phyloP scores from a whole-genome alignment of 92 coral and sea anemone species.

The Chrysogorgia sp. region DNA sequence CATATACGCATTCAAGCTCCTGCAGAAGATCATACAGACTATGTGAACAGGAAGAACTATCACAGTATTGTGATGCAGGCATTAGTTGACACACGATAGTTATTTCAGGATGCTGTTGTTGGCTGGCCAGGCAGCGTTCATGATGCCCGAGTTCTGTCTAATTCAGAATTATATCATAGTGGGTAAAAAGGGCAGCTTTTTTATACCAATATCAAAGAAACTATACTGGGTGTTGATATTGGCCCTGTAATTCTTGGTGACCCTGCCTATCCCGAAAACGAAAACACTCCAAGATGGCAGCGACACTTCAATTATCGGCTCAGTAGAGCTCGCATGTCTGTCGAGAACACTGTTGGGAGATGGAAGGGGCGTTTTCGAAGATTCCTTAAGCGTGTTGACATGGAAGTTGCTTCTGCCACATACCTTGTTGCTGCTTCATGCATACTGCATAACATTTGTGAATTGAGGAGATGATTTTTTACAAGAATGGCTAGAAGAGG shows the following conservation, averaged over 20 bases:
- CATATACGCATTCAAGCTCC: conserved; percentile 49
- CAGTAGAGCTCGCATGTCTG: conserved; percentile 51
- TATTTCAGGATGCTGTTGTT: conserved; percentile 48
- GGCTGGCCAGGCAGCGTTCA: conserved; percentile 63
- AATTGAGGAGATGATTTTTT: conserved; percentile 54
- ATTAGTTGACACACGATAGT: conserved; percentile 32
- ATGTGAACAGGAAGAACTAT: conserved; percentile 47
- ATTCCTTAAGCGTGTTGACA: conserved; percentile 46
- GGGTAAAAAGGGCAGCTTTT: conserved; percentile 48
- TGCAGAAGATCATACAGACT: conserved; percentile 27
- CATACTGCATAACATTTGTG: conserved; percentile 56
- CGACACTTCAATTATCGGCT: conserved; percentile 51
- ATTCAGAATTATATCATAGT: conserved; percentile 50
- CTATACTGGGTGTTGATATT: conserved; percentile 46
- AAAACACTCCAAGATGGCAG: conserved; percentile 49
- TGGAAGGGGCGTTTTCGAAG: conserved; percentile 53
- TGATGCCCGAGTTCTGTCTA: conserved; percentile 63
- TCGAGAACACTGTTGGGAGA: conserved; percentile 52
- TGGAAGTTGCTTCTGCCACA: conserved; percentile 43
- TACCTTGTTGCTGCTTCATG: conserved; percentile 58
- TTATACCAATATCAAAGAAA: conserved; percentile 40
- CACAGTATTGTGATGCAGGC: conserved; percentile 39
- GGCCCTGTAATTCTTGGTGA: conserved; percentile 47
- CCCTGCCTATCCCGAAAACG: conserved; percentile 44
- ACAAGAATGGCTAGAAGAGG: conserved; percentile 37